Evolutionary conservation across 2,797 vertebrate genomes (phyloP).

Genomic region (Mormyrus hasselquistii): DNA sequence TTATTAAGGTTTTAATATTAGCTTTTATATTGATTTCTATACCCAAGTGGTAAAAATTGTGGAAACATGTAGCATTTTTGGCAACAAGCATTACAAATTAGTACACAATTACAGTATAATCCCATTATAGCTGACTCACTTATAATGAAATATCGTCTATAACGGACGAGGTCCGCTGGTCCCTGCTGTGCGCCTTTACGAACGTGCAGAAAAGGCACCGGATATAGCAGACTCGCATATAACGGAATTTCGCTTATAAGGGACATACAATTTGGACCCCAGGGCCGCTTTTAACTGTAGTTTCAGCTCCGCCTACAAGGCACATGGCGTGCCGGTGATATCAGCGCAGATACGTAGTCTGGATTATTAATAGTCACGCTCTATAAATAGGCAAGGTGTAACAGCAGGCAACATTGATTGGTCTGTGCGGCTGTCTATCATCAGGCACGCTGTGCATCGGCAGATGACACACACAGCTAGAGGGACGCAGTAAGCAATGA

Average conservation of each 20-base stretch:
- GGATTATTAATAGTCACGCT: no score
- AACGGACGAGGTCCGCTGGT: not conserved
- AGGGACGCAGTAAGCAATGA: no score
- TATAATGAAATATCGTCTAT: not conserved
- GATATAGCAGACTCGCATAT: not conserved
- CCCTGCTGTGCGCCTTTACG: not conserved
- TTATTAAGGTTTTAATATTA: not conserved
- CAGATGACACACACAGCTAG: no score
- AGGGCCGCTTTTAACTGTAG: not conserved
- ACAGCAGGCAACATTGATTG: not conserved
- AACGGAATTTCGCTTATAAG: not conserved
- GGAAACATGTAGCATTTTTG: not conserved
- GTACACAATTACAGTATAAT: not conserved
- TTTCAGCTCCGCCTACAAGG: not conserved
- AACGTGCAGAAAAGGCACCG: not conserved
- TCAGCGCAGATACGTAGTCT: not conserved
- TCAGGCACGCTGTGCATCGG: no score
- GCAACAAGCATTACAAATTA: not conserved
- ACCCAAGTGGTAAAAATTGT: not conserved
- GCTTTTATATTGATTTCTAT: not conserved
- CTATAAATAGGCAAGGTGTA: no score
- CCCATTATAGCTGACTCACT: not conserved
- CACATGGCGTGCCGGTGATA: not conserved
- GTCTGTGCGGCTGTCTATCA: no score
- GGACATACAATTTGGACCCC: not conserved